These are phyloP conservation scores for Pogonocherus hispidulus DNA, from an alignment of 2,888 invertebrate species.

Conservation along the genomic window DNA sequence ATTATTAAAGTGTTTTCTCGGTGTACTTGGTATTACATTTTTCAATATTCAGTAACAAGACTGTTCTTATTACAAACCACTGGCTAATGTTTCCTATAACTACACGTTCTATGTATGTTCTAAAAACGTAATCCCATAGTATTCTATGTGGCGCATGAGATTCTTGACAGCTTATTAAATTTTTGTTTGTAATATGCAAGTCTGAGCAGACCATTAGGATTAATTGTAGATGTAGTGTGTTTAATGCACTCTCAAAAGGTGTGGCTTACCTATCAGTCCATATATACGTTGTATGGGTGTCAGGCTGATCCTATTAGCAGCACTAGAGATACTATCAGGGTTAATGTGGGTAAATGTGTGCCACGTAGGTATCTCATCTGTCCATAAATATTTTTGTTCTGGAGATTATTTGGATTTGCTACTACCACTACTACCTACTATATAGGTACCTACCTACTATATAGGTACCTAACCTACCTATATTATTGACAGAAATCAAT, in stretches of 20 bases:
- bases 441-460: too few species aligned
- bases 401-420: not conserved
- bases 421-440: not conserved
- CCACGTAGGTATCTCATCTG: constrained; percentile 9
- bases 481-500: too few species aligned
- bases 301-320: constrained; percentile 57
- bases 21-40: too few species aligned
- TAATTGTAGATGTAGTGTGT: constrained; percentile 55
- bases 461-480: too few species aligned
- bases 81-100: too few species aligned
- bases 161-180: constrained; percentile 31
- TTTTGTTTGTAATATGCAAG: constrained; percentile 37
- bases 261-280: constrained; percentile 62
- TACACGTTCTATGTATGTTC: too few species aligned
- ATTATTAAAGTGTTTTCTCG: too few species aligned
- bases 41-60: too few species aligned
- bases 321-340: constrained; percentile 38
- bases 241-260: constrained; percentile 64
- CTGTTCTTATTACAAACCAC: too few species aligned
- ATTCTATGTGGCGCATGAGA: constrained; percentile 24
- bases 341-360: too few species aligned
- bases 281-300: constrained; percentile 56
- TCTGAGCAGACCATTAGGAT: constrained; percentile 53
- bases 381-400: constrained; percentile 10
- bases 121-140: constrained; percentile 29